Conservation (phyloP, 2,113 vertebrate genomes). For the Monarcha castaneiventris region DNA sequence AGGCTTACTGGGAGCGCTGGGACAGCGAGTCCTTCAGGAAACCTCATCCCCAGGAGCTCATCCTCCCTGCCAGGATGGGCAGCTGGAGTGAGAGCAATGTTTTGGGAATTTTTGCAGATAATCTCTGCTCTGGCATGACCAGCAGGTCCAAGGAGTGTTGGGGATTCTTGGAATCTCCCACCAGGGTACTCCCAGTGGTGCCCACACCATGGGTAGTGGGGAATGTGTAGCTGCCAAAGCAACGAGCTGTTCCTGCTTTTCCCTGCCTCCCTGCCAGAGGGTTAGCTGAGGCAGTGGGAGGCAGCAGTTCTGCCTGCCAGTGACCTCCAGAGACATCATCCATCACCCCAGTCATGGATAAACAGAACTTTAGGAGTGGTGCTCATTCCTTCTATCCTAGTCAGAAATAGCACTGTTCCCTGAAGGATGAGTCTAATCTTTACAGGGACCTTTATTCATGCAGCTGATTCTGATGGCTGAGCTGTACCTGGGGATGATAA, state of each 20-base stretch:
- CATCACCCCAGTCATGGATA: background rate
- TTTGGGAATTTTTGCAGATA: background rate
- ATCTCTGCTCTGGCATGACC: background rate
- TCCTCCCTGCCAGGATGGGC: background rate
- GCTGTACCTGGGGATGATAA: background rate
- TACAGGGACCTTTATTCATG: background rate
- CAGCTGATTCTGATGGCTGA: background rate
- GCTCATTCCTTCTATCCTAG: background rate
- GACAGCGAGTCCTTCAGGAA: background rate
- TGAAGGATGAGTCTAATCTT: background rate
- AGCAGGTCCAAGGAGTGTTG: background rate
- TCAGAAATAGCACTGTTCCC: background rate
- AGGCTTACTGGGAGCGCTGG: background rate
- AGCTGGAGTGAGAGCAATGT: rapidly evolving
- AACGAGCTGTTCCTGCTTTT: background rate
- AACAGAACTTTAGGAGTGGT: background rate
- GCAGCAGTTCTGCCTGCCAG: background rate
- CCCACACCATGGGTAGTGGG: rapidly evolving
- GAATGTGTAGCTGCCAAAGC: background rate
- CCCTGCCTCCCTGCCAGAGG: background rate
- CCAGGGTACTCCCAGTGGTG: background rate
- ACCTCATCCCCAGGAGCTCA: rapidly evolving
- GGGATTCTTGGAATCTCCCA: background rate
- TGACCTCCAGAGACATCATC: background rate
- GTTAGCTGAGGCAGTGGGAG: background rate